Conservation (phyloP, 2,113 vertebrate genomes). For the Xyrauchen texanus region DNA sequence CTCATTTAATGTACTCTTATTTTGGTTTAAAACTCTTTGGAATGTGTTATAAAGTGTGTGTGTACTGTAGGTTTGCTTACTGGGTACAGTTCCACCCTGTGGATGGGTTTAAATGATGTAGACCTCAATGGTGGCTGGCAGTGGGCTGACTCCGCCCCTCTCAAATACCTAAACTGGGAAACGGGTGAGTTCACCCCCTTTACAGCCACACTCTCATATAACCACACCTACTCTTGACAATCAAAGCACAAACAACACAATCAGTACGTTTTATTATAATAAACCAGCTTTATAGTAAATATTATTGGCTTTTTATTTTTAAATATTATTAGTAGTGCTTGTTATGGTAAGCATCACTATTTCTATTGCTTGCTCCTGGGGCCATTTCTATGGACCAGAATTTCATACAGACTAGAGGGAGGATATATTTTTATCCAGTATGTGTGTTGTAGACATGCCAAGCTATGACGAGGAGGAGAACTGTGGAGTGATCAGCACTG, state of each 20-base stretch:
- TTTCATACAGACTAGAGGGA: neutral
- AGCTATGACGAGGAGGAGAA: constrained; percentile 88
- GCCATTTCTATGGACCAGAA: no score
- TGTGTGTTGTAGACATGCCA: constrained; percentile 80
- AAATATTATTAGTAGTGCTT: no score
- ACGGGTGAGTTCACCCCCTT: constrained; percentile 75
- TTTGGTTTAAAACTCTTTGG: constrained; percentile 2
- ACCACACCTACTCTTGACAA: no score
- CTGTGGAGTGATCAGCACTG: constrained; percentile 90
- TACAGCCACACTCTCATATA: neutral
- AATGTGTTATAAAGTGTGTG: constrained; percentile 7
- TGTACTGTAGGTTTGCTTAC: constrained; percentile 83
- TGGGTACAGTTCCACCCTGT: constrained; percentile 88
- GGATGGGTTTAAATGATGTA: constrained; percentile 95
- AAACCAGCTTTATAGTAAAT: no score
- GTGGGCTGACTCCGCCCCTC: constrained; percentile 91
- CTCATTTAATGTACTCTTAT: no score
- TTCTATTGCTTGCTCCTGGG: no score
- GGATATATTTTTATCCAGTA: constrained; percentile 14
- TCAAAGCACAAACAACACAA: no score
- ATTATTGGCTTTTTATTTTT: no score
- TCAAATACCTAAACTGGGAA: constrained; percentile 98
- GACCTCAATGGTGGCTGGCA: constrained; percentile 96
- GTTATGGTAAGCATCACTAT: no score
- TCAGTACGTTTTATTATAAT: no score